A percentile compares a stretch with the other conserved stretches of the same genome.
Conservation (phyloP, 1,140 invertebrate species). For the Drosophila nannoptera region DNA sequence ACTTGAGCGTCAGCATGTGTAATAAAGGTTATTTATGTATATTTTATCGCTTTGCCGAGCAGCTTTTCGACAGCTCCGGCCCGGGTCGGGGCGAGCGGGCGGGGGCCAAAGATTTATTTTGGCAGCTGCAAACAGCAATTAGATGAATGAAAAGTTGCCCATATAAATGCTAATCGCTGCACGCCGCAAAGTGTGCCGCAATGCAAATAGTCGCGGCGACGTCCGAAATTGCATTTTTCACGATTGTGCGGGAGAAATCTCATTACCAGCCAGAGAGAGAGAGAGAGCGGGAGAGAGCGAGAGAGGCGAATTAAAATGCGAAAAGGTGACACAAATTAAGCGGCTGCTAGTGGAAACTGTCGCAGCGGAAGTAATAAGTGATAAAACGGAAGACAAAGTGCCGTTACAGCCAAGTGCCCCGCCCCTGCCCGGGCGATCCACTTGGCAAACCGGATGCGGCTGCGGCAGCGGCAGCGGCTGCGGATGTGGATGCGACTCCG, state of each 20-base stretch:
- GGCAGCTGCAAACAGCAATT: conserved; percentile 62
- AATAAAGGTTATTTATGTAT: conserved; percentile 78
- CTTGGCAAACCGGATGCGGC: conserved; percentile 28
- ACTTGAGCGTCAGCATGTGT: conserved; percentile 76
- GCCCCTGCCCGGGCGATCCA: background rate
- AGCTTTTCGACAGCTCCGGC: conserved; percentile 19
- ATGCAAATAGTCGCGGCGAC: conserved; percentile 21
- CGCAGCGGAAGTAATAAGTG: conserved; percentile 72
- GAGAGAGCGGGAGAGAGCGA: too few relatives aligned
- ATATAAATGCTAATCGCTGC: conserved; percentile 69
- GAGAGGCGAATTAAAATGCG: conserved; percentile 62
- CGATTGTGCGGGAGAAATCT: too few relatives aligned
- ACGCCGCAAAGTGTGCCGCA: conserved; percentile 39
- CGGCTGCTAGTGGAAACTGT: conserved; percentile 50
- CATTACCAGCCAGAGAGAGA: conserved; percentile 44
- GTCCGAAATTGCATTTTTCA: conserved; percentile 54
- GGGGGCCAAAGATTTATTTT: conserved; percentile 72
- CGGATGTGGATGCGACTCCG: conserved; percentile 35
- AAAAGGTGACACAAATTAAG: conserved; percentile 71
- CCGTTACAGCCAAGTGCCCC: conserved; percentile 23
- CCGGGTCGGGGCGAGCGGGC: too few relatives aligned
- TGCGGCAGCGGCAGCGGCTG: conserved; percentile 13
- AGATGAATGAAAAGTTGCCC: conserved; percentile 68
- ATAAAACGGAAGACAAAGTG: conserved; percentile 73
- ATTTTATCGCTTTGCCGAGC: conserved; percentile 57